These are phyloP conservation scores for Podabrus alpinus DNA, from an alignment of 2,888 invertebrate species.

Conservation along the genomic window DNA sequence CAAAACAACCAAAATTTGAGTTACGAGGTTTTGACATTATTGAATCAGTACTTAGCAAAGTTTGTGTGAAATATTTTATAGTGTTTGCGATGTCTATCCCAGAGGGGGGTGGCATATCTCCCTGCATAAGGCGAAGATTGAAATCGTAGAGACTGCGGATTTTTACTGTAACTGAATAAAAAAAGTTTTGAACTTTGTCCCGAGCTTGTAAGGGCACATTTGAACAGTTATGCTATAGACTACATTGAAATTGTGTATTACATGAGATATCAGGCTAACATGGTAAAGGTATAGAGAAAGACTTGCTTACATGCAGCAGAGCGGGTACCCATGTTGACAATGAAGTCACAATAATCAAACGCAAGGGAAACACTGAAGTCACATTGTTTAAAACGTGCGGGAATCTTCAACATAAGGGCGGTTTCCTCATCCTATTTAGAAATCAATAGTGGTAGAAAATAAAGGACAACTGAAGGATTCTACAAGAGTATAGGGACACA, in stretches of 20 bases:
- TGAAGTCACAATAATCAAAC: slow-evolving; percentile 60
- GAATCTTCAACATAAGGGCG: slow-evolving; percentile 58
- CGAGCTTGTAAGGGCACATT: slow-evolving; percentile 4
- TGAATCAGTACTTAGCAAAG: slow-evolving; percentile 77
- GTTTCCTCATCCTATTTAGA: slow-evolving; percentile 55
- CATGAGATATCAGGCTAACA: slow-evolving; percentile 8
- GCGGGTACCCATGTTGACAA: slow-evolving; percentile 85
- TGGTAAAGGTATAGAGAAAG: slow-evolving; percentile 29
- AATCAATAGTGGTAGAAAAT: slow-evolving; percentile 55
- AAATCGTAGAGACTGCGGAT: slow-evolving; percentile 96
- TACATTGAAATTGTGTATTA: slow-evolving; percentile 16
- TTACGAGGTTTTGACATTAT: too few species aligned
- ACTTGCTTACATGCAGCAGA: slow-evolving; percentile 87
- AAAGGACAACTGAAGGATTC: slow-evolving; percentile 53
- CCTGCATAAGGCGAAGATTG: slow-evolving; percentile 89
- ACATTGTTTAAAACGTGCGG: slow-evolving; percentile 59
- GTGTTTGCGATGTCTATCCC: slow-evolving; percentile 97
- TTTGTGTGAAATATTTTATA: slow-evolving; percentile 97
- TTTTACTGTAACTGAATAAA: slow-evolving; percentile 88
- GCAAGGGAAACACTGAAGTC: slow-evolving; percentile 59
- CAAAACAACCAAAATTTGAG: too few species aligned
- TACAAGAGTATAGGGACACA: slow-evolving; percentile 52
- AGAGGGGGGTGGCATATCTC: slow-evolving; percentile 88
- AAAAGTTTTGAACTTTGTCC: slow-evolving; percentile 3
- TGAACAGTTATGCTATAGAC: slow-evolving; percentile 12